Evolutionary conservation across 2,113 vertebrate genomes (phyloP).

Genomic region (Ploceus nigricollis): DNA sequence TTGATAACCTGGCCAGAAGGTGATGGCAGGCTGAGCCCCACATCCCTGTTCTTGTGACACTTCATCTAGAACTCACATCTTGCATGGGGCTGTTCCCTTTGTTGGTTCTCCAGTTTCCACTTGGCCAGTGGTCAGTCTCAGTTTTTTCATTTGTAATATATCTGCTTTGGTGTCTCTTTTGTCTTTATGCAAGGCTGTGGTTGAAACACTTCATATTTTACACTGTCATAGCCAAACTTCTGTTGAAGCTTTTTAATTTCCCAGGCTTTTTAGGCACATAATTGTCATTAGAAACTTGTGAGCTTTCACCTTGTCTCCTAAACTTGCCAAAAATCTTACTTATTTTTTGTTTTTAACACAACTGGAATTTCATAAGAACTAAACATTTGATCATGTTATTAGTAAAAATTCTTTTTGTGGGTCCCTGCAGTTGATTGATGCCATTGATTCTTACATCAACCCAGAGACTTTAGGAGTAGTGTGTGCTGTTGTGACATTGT

Average conservation of each 20-base stretch:
- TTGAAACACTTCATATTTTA: conserved; percentile 55
- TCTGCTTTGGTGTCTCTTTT: conserved; percentile 50
- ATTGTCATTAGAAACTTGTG: conserved; percentile 17
- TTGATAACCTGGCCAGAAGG: background rate
- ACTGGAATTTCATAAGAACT: background rate
- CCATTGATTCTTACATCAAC: background rate
- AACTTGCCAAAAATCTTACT: conserved; percentile 26
- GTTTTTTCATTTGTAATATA: conserved; percentile 33
- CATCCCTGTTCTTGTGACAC: background rate
- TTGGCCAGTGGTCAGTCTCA: conserved; percentile 54
- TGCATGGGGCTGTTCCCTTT: background rate
- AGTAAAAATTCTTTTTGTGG: background rate
- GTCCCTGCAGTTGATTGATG: conserved; percentile 3
- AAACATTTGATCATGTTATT: conserved; percentile 10
- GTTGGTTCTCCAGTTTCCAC: conserved; percentile 24
- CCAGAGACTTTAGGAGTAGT: background rate
- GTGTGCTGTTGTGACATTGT: conserved; percentile 3
- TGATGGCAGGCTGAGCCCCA: background rate
- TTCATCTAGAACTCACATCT: conserved; percentile 26
- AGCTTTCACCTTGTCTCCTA: conserved; percentile 43
- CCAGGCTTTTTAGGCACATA: background rate
- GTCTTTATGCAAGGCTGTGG: conserved; percentile 30
- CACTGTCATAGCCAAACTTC: conserved; percentile 14
- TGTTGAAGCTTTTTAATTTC: conserved; percentile 45
- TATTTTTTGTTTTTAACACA: background rate